Percentiles rank a stretch among this genome's conserved stretches.
Evolutionary conservation across 2,888 invertebrate genomes (phyloP).

Genomic region (Troides aeacus): DNA sequence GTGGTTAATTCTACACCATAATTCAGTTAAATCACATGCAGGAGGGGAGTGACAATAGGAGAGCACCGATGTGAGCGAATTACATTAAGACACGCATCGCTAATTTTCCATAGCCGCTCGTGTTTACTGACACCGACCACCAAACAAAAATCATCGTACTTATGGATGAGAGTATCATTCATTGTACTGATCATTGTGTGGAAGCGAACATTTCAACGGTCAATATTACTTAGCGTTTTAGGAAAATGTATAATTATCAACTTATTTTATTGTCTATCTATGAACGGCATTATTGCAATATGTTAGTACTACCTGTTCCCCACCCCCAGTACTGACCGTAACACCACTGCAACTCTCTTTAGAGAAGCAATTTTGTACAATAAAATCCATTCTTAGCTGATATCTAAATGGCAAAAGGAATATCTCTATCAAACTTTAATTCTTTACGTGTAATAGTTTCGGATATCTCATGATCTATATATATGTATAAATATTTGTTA

Average conservation of each 20-base stretch:
- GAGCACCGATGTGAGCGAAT: slow-evolving; percentile 78
- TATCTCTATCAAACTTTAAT: no score
- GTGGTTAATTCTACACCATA: slow-evolving; percentile 74
- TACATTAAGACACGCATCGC: slow-evolving; percentile 76
- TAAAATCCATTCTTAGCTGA: no score
- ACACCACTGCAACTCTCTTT: no score
- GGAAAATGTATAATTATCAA: background rate
- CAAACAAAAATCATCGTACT: slow-evolving; percentile 56
- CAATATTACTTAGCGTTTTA: background rate
- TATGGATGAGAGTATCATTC: slow-evolving; percentile 45
- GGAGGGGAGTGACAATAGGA: slow-evolving; percentile 76
- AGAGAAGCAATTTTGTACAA: no score
- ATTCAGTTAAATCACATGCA: slow-evolving; percentile 77
- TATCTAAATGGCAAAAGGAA: no score
- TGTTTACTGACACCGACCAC: slow-evolving; percentile 59
- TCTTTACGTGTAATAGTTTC: no score
- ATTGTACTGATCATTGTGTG: slow-evolving; percentile 13
- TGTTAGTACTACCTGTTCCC: background rate
- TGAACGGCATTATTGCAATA: background rate
- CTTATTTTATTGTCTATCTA: background rate
- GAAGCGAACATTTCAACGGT: slow-evolving; percentile 35
- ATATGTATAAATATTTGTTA: background rate
- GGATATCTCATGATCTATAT: no score
- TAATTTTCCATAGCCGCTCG: slow-evolving; percentile 65
- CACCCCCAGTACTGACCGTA: no score